Evolutionary conservation across 2,797 vertebrate genomes (phyloP), one percentile per base, ranked within the genome.

Genomic region (Sebastes oblongus): DNA sequence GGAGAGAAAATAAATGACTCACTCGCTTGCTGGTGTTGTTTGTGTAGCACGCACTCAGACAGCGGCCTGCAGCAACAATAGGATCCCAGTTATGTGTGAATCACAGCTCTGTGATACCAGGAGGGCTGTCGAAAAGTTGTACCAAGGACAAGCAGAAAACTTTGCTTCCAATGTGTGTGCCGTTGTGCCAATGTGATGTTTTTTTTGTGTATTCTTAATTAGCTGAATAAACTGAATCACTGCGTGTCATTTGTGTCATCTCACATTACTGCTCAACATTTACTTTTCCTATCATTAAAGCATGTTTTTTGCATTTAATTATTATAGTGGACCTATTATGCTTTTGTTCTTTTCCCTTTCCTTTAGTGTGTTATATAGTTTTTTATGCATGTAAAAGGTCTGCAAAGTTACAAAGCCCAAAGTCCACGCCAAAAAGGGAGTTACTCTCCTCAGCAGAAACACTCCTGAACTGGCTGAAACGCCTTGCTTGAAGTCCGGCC

Each of bases 41-140:
- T 90, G 82, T 90, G 67, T 75, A 84, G 85, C 81, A 83, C 85
- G 73, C 77, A 42, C 71, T 79, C 75, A 80, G 82, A 86, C 86
- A 80, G 65, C n/a, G 58, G 82, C 76, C 72, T 86, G 65, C 74
- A 86, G 81, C 82, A 82, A 93, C 89, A 94, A 91, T 73, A 73
- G 60, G 69, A 82, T 82, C 68, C 77, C 74, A 87, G 80, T 89
- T 32, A 62, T 72, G 66, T 59, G 32, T 88, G 83, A 89, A 77
- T 83, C 72, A 79, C 69, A 52, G 59, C 75, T 71, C 58, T 80
- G 82, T 86, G 71, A 77, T 81, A 36, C 42, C 2, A 69, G 66
- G 14, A 9, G 32, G 24, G 34, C 27, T 16, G 58, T 4, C 75
- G 34, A 61, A 87, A 72, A 68, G 32, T 56, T 72, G 14, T 7